These are phyloP conservation scores for Oxygymnocypris stewartii DNA, from an alignment of 2,113 vertebrate genomes.

Conservation along the genomic window DNA sequence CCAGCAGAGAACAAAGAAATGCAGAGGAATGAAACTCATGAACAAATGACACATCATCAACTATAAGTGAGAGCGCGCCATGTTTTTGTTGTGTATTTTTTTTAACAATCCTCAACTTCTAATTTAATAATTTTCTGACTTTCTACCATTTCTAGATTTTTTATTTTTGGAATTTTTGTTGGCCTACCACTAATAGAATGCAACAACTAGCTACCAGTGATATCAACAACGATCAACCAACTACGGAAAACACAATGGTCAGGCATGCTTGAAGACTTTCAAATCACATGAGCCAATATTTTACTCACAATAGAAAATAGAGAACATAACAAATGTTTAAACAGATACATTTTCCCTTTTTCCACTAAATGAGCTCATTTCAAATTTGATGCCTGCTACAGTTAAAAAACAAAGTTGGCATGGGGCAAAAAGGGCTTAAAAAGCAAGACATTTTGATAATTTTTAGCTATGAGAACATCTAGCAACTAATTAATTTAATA, in stretches of 20 bases:
- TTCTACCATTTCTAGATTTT: not conserved
- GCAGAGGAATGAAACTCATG: constrained; percentile 7
- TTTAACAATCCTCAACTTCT: not conserved
- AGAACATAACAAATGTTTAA: no score
- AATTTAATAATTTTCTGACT: not conserved
- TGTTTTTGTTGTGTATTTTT: not conserved
- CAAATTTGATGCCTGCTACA: no score
- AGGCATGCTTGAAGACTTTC: no score
- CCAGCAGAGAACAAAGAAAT: constrained; percentile 10
- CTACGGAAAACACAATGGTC: not conserved
- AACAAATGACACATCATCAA: constrained; percentile 19
- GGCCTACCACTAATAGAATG: not conserved
- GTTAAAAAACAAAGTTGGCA: no score
- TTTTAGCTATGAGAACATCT: no score
- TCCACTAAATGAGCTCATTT: no score
- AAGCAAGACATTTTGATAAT: no score
- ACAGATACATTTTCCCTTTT: no score
- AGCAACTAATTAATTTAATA: no score
- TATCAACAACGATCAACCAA: not conserved
- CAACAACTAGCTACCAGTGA: not conserved
- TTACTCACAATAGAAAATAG: no score
- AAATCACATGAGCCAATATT: no score
- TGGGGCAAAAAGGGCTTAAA: no score
- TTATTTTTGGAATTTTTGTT: not conserved
- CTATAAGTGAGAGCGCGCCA: not conserved